Evolutionary conservation across 2,888 invertebrate species (phyloP).

Genomic region (Himalopsyche tibetana): DNA sequence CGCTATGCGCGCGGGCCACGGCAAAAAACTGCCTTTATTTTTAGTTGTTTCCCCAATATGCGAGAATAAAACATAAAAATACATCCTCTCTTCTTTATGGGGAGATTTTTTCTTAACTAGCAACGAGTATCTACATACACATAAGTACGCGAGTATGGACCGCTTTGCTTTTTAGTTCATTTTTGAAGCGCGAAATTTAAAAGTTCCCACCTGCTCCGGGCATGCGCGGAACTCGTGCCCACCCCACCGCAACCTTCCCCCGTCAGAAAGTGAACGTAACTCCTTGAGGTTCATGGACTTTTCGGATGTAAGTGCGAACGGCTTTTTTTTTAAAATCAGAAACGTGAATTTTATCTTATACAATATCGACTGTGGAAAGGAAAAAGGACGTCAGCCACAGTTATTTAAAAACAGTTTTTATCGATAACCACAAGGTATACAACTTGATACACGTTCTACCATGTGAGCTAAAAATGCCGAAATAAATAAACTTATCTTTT

Average conservation of each 20-base stretch:
- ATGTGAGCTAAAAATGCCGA: too few relatives aligned
- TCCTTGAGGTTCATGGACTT: conserved; percentile 56
- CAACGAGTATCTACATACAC: conserved; percentile 49
- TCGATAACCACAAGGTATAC: too few relatives aligned
- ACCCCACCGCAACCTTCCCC: conserved; percentile 73
- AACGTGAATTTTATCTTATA: too few relatives aligned
- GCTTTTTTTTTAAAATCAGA: too few relatives aligned
- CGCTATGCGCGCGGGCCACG: conserved; percentile 26
- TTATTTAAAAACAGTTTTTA: too few relatives aligned
- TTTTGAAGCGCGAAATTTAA: conserved; percentile 48
- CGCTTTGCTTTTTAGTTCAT: conserved; percentile 50
- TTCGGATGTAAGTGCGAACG: too few relatives aligned
- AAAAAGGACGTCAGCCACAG: too few relatives aligned
- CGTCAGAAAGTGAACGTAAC: conserved; percentile 66
- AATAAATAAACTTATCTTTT: too few relatives aligned
- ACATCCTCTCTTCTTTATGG: conserved; percentile 58
- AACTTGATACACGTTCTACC: too few relatives aligned
- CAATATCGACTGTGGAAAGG: too few relatives aligned
- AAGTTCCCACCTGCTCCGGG: conserved; percentile 58
- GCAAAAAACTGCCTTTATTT: conserved; percentile 57
- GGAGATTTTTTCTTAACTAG: conserved; percentile 54
- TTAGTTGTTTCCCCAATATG: conserved; percentile 60
- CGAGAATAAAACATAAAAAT: conserved; percentile 42
- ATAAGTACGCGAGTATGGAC: conserved; percentile 1
- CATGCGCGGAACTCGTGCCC: conserved; percentile 67